A percentile compares a stretch with the other conserved stretches of the same genome.
Evolutionary conservation across 2,797 vertebrate genomes (phyloP).

Genomic region (Sebastiscus albofasciatus): DNA sequence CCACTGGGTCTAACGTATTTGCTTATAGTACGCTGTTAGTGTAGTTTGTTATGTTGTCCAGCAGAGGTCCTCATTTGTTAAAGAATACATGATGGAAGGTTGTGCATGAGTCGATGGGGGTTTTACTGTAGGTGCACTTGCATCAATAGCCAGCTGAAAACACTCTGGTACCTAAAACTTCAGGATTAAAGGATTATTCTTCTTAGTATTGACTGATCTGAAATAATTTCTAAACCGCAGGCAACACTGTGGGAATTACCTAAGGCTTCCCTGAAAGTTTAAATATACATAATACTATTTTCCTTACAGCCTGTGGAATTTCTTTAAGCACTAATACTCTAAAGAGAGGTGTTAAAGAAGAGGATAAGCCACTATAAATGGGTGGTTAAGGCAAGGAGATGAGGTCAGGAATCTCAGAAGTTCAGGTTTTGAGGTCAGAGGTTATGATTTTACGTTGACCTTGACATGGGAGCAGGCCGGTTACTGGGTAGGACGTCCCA

Average conservation of each 20-base stretch:
- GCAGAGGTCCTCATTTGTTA: slow-evolving; percentile 56
- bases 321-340: slow-evolving; percentile 2
- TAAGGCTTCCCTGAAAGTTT: neutral
- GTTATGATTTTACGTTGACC: slow-evolving; percentile 72
- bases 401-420: slow-evolving; percentile 14
- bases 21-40: neutral
- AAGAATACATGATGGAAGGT: neutral
- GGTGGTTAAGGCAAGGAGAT: slow-evolving; percentile 32
- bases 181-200: slow-evolving; percentile 12
- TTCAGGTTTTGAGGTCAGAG: slow-evolving; percentile 44
- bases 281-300: neutral
- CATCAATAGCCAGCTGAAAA: neutral
- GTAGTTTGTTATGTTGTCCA: slow-evolving; percentile 50
- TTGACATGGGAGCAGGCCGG: slow-evolving; percentile 78
- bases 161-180: neutral
- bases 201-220: neutral
- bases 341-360: slow-evolving; percentile 29
- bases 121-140: neutral
- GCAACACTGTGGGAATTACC: neutral
- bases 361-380: slow-evolving; percentile 15
- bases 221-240: neutral
- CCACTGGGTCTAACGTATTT: neutral
- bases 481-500: slow-evolving; percentile 84
- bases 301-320: neutral
- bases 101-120: neutral